Evolutionary conservation across 2,797 vertebrate species (phyloP).

Genomic region (Myripristis jacobus): DNA sequence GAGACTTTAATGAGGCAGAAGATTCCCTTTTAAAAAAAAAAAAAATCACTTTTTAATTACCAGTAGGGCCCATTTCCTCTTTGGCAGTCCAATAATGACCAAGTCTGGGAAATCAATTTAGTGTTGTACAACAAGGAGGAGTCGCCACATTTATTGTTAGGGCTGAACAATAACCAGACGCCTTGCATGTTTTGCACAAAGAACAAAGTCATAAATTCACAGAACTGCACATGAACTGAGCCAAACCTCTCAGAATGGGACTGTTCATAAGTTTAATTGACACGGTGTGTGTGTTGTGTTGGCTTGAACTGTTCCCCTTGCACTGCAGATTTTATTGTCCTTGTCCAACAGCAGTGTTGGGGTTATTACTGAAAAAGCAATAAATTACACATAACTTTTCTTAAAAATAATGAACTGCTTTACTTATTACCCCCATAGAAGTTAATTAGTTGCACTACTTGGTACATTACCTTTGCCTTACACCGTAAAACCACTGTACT

Average conservation of each 20-base stretch:
- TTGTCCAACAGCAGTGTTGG: no score
- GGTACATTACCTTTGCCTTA: no score
- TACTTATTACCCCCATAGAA: neutral
- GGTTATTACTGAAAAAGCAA: no score
- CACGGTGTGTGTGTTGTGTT: neutral
- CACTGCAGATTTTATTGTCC: no score
- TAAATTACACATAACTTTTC: no score
- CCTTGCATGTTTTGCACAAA: constrained; percentile 51
- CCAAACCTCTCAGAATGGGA: constrained; percentile 8
- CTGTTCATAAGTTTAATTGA: constrained; percentile 12
- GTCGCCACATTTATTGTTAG: constrained; percentile 38
- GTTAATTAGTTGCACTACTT: no score
- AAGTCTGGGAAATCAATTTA: constrained; percentile 67
- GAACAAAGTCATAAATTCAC: constrained; percentile 48
- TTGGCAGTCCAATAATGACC: constrained; percentile 65
- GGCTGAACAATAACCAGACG: constrained; percentile 48
- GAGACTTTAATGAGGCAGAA: constrained; percentile 64
- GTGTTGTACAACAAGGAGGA: constrained; percentile 38
- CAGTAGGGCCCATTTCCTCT: constrained; percentile 60
- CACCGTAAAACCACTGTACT: no score
- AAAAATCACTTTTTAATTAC: constrained; percentile 75
- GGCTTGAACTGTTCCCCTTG: no score
- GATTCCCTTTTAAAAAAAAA: constrained; percentile 41
- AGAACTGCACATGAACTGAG: constrained; percentile 4
- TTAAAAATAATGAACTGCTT: neutral